These are phyloP conservation scores for Noctua janthe DNA, from an alignment of 2,888 invertebrate genomes.

Conservation along the genomic window DNA sequence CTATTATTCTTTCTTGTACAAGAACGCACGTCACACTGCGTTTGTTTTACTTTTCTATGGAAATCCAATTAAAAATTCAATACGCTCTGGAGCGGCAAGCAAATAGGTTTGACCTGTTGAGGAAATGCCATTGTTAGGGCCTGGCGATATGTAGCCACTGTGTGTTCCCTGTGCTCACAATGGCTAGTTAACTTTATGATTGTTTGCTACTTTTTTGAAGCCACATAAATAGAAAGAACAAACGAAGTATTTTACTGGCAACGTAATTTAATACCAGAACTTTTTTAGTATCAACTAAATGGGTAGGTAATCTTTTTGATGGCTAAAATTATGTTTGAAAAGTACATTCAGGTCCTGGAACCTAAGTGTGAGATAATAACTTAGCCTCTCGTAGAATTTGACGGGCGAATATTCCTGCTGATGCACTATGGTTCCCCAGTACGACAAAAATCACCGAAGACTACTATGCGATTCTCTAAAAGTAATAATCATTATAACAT, in stretches of 20 bases:
- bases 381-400: background rate
- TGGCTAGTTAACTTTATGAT: conserved; percentile 43
- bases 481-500: no score
- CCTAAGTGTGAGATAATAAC: background rate
- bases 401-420: background rate
- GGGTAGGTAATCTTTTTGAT: background rate
- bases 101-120: conserved; percentile 60
- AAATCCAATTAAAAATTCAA: conserved; percentile 64
- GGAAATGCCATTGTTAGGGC: conserved; percentile 59
- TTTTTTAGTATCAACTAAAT: background rate
- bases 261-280: background rate
- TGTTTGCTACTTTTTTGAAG: conserved; percentile 1
- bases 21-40: conserved; percentile 35
- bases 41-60: conserved; percentile 57
- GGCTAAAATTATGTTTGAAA: background rate
- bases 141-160: conserved; percentile 15
- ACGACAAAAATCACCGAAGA: no score
- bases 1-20: conserved; percentile 44
- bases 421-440: no score
- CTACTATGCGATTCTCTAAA: no score
- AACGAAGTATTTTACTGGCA: background rate
- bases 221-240: conserved; percentile 1
- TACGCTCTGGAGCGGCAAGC: conserved; percentile 52
- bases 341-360: background rate
- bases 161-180: conserved; percentile 45